phyloP scores from a whole-genome alignment of 2,113 vertebrate species.

The Fukomys damarensis region DNA sequence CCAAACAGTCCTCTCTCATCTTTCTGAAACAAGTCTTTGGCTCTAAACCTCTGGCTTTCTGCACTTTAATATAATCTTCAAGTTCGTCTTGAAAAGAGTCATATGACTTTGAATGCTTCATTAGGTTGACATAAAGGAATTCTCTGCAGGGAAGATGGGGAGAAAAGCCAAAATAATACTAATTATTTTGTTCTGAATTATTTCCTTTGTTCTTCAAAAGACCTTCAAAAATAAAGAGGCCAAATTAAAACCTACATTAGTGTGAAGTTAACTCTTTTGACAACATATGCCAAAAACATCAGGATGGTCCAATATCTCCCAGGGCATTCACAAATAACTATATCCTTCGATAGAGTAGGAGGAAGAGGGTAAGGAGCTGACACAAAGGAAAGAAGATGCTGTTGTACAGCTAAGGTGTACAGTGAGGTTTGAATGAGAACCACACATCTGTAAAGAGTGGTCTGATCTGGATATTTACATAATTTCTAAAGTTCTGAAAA shows the following conservation, averaged over 20 bases:
- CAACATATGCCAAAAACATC: neutral
- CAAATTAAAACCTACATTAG: slow-evolving; percentile 52
- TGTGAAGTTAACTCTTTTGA: slow-evolving; percentile 34
- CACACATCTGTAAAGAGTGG: neutral
- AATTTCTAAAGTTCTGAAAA: slow-evolving; percentile 23
- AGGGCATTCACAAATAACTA: neutral
- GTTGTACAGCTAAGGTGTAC: neutral
- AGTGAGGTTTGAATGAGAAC: neutral
- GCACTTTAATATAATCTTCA: slow-evolving; percentile 90
- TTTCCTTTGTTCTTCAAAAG: slow-evolving; percentile 55
- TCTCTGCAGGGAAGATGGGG: slow-evolving; percentile 84
- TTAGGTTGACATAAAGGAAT: slow-evolving; percentile 83
- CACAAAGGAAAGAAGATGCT: neutral
- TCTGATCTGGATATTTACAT: slow-evolving; percentile 1
- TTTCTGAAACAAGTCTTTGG: slow-evolving; percentile 84
- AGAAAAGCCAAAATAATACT: slow-evolving; percentile 73
- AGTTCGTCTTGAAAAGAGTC: slow-evolving; percentile 91
- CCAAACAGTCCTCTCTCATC: slow-evolving; percentile 66
- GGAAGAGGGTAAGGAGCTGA: neutral
- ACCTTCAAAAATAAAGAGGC: slow-evolving; percentile 35
- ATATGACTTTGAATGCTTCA: slow-evolving; percentile 87
- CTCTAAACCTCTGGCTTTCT: slow-evolving; percentile 88
- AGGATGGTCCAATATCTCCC: neutral
- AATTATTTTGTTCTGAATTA: slow-evolving; percentile 54
- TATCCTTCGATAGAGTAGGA: neutral